Conservation (phyloP, 1,140 invertebrate genomes). For the Brachionus sp. region DNA sequence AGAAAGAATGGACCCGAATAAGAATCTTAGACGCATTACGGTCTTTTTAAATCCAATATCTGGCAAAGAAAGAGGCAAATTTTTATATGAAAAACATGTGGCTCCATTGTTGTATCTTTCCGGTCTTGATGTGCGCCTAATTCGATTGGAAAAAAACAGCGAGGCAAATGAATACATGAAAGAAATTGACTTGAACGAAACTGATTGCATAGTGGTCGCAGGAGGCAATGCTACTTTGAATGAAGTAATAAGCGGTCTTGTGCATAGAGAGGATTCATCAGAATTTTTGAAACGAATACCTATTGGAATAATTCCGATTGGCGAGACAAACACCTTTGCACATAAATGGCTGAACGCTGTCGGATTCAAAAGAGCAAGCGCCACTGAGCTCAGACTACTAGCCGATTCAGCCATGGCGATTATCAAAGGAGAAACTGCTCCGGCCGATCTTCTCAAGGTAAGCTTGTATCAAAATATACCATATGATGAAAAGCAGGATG, state of each 20-base stretch:
- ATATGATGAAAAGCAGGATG: constrained; percentile 21
- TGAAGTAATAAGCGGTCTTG: constrained; percentile 31
- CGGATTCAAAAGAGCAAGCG: not conserved
- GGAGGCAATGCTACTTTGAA: constrained; percentile 40
- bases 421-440: constrained; percentile 42
- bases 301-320: constrained; percentile 30
- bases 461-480: constrained; percentile 29
- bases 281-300: constrained; percentile 27
- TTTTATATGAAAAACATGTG: constrained; percentile 16
- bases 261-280: constrained; percentile 19
- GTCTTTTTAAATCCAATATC: constrained; percentile 25
- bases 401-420: constrained; percentile 37
- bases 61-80: constrained; percentile 31
- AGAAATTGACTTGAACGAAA: constrained; percentile 40
- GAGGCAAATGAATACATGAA: constrained; percentile 35
- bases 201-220: constrained; percentile 24
- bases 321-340: constrained; percentile 17
- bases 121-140: constrained; percentile 28
- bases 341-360: constrained; percentile 23
- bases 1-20: not conserved
- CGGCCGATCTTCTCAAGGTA: constrained; percentile 36
- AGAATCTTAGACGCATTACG: constrained; percentile 2
- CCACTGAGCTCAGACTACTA: not conserved
- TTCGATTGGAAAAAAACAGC: constrained; percentile 17
- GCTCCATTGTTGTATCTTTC: constrained; percentile 25